A percentile compares a stretch with the other conserved stretches of the same genome.
Conservation (phyloP, 2,113 vertebrate species). For the Sinocyclocheilus anophthalmus region DNA sequence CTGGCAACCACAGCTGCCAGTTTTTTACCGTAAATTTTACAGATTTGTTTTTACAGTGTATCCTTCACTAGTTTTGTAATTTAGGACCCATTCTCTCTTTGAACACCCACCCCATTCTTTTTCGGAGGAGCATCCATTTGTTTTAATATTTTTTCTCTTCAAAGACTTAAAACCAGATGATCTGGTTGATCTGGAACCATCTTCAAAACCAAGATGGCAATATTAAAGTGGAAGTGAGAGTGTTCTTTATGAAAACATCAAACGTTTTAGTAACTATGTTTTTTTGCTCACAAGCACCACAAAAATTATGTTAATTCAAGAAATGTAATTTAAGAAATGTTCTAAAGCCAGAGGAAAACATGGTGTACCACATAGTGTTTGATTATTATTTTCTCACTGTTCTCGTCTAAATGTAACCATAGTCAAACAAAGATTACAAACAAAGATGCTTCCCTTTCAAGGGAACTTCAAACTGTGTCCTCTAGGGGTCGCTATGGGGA, state of each 20-base stretch:
- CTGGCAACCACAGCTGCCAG: no score
- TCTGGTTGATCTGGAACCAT: no score
- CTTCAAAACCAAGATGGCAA: conserved; percentile 25
- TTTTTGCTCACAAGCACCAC: background rate
- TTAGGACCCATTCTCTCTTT: background rate
- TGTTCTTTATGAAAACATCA: conserved; percentile 21
- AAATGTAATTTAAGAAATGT: background rate
- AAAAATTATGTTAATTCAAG: background rate
- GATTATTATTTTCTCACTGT: background rate
- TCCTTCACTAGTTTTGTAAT: background rate
- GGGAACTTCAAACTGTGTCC: no score
- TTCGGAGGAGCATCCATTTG: background rate
- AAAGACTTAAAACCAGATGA: conserved; percentile 41
- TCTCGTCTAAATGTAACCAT: background rate
- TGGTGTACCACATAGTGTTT: background rate
- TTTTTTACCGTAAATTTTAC: no score
- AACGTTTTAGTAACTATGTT: background rate
- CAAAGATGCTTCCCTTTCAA: background rate
- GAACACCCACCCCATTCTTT: background rate
- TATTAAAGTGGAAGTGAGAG: background rate
- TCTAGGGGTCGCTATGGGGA: no score
- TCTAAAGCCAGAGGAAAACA: background rate
- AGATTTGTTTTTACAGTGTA: background rate
- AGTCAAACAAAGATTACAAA: background rate
- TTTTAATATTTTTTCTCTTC: conserved; percentile 20